Evolutionary conservation across 2,113 vertebrate genomes (phyloP).

Genomic region (Oncorhynchus kisutch): DNA sequence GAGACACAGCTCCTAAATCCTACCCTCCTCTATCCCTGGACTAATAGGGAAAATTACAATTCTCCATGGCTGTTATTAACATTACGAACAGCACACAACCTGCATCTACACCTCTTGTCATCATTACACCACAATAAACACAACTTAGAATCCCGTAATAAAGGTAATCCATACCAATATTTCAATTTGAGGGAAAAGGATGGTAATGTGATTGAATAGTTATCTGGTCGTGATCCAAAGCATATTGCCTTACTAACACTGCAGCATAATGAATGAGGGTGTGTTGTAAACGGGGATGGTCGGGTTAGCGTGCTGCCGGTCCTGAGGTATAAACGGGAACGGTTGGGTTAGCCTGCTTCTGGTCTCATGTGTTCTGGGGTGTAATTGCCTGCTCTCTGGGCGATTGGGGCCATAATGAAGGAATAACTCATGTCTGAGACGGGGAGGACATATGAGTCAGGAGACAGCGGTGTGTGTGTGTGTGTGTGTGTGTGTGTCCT

Average conservation of each 20-base stretch:
- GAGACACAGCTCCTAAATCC: too few relatives aligned
- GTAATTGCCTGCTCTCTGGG: slow-evolving; percentile 42
- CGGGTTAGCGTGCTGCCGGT: neutral
- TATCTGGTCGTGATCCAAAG: neutral
- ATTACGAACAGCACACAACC: neutral
- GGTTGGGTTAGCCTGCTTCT: neutral
- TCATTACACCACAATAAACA: neutral
- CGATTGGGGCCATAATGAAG: slow-evolving; percentile 21
- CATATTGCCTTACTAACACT: neutral
- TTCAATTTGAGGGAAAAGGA: neutral
- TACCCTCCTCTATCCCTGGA: slow-evolving; percentile 2
- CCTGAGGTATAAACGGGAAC: neutral
- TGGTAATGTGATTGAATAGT: slow-evolving; percentile 1
- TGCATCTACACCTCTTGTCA: neutral
- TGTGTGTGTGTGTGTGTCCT: slow-evolving; percentile 6
- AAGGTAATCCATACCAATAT: neutral
- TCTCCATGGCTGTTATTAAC: slow-evolving; percentile 3
- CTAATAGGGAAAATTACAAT: slow-evolving; percentile 46
- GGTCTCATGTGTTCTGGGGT: neutral
- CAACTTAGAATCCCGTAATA: neutral
- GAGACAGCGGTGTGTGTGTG: slow-evolving; percentile 3
- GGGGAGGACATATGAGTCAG: neutral
- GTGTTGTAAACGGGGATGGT: neutral
- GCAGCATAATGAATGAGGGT: slow-evolving; percentile 15
- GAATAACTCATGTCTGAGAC: slow-evolving; percentile 19